phyloP scores from a whole-genome alignment of 2,888 invertebrate genomes.

The Biston stratarius region DNA sequence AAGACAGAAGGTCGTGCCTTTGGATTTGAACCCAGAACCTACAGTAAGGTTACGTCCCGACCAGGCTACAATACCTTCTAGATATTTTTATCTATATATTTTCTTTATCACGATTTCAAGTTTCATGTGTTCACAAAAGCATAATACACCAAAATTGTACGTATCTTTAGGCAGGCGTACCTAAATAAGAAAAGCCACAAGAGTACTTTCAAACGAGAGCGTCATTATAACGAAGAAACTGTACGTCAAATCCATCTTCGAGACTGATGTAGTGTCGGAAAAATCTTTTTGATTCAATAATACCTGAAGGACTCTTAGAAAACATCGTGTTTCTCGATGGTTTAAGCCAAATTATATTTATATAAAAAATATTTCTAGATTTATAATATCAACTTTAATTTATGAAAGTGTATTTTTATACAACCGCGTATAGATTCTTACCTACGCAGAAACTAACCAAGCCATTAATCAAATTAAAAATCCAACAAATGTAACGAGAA shows the following conservation, averaged over 20 bases:
- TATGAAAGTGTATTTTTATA: neutral
- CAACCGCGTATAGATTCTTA: neutral
- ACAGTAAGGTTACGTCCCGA: too few species aligned
- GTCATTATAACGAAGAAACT: slow-evolving; percentile 27
- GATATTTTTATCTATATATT: too few species aligned
- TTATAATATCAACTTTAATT: neutral
- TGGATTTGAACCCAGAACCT: too few species aligned
- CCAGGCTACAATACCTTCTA: too few species aligned
- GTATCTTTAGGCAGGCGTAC: too few species aligned
- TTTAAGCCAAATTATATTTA: neutral
- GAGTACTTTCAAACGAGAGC: slow-evolving; percentile 15
- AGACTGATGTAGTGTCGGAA: slow-evolving; percentile 28
- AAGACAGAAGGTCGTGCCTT: too few species aligned
- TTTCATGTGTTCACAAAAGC: neutral
- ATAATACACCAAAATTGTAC: neutral
- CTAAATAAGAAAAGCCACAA: neutral
- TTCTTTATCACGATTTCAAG: too few species aligned
- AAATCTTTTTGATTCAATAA: slow-evolving; percentile 20
- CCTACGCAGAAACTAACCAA: slow-evolving; percentile 16
- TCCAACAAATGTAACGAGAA: slow-evolving; percentile 29
- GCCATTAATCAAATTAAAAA: slow-evolving; percentile 33
- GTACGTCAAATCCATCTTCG: slow-evolving; percentile 31
- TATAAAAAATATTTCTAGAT: neutral
- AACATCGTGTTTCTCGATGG: slow-evolving; percentile 13
- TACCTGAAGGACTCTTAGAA: slow-evolving; percentile 22